phyloP scores from a whole-genome alignment of 2,888 invertebrate genomes.

The Graphium colonna region DNA sequence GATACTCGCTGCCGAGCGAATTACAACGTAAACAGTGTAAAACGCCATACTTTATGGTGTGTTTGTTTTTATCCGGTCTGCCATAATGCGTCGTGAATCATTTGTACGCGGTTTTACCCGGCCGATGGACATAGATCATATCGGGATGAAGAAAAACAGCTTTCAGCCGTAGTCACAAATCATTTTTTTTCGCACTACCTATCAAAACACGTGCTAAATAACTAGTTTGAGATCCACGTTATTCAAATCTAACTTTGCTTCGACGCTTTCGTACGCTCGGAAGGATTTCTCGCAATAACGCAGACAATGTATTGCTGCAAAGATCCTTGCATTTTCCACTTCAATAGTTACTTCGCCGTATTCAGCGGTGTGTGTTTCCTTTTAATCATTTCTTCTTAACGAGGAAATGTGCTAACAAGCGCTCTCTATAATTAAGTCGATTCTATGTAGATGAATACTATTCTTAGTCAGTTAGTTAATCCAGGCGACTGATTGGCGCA shows the following conservation, averaged over 20 bases:
- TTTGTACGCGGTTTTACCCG: slow-evolving; percentile 30
- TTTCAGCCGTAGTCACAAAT: slow-evolving; percentile 10
- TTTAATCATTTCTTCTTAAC: no score
- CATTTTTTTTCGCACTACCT: slow-evolving; percentile 6
- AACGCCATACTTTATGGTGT: slow-evolving; percentile 32
- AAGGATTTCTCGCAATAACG: slow-evolving; percentile 1
- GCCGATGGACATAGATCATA: neutral
- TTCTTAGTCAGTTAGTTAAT: no score
- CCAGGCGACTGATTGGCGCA: no score
- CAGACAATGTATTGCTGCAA: neutral
- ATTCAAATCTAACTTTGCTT: neutral
- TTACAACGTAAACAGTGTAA: slow-evolving; percentile 34
- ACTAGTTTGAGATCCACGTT: neutral
- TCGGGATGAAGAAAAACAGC: slow-evolving; percentile 4
- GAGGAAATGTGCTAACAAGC: no score
- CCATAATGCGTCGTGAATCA: slow-evolving; percentile 34
- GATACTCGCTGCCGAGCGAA: slow-evolving; percentile 14
- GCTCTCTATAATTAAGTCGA: no score
- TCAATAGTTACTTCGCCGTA: no score
- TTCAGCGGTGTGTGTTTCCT: no score
- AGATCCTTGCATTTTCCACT: neutral
- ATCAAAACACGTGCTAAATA: slow-evolving; percentile 13
- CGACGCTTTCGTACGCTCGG: neutral
- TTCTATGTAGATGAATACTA: no score
- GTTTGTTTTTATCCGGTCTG: slow-evolving; percentile 34